Evolutionary conservation across 2,113 vertebrate species (phyloP), one percentile per base, ranked within the genome.

Genomic region (Herpetotheres cachinnans): DNA sequence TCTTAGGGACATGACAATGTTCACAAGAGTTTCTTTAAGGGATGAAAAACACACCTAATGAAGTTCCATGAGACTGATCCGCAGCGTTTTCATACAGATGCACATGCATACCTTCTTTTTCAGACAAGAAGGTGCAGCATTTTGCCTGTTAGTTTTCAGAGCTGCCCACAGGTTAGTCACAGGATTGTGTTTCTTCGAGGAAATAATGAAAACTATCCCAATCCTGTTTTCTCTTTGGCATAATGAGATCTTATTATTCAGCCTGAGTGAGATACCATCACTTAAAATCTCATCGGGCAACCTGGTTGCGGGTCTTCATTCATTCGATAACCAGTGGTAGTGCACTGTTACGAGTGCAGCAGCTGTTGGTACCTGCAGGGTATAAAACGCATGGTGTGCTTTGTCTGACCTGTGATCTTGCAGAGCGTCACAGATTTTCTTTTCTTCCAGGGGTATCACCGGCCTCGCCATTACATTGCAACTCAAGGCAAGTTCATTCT

Each of bases 391-490:
- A 5, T 47, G 44, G 1, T 71, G 79, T 40, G 40, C 46, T 86
- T 59, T 54, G 38, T 82, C 71, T 94, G 52, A 69, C 6, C 17
- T 42, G 38, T 70, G 27, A 61, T 40, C 71, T 90, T 27, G 7
- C 66, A 50, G 32, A 9, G 24, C 21, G 19, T 94, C 42, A 72
- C 12, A 6, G n/a, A 16, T 83, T 97, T 96, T 55, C 18, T 69
- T 82, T 44, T 89, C 76, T 70, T 88, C 34, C 93, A 99, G 99
- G 99, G 99, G 2, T 99, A 99, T 82, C 99, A 99, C 93, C 98
- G 98, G 18, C 99, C 99, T 93, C 98, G 98, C 42, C 99, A 99
- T 89, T 99, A 99, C 96, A 99, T 99, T 47, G 99, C 99, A 76
- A 99, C 99, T 62, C 99, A 99, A 98, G 99, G 99, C 98, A 98